Evolutionary conservation across 2,888 invertebrate species (phyloP).

Genomic region (Drosophila silvestris): DNA sequence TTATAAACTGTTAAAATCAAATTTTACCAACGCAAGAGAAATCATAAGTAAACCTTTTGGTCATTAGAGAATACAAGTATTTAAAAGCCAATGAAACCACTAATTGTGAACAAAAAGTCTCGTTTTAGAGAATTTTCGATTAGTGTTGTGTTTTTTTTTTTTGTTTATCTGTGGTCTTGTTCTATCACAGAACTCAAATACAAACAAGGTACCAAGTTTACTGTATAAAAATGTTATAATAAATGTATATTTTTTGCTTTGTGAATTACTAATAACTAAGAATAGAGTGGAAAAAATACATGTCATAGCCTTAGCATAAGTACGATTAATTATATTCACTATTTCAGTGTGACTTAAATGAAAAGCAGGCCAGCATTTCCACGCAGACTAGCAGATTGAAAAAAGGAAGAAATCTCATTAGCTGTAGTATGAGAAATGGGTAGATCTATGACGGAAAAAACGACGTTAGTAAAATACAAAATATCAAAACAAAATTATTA

Average conservation of each 20-base stretch:
- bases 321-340: slow-evolving; percentile 44
- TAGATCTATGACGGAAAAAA: not conserved
- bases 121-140: slow-evolving; percentile 68
- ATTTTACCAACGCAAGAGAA: slow-evolving; percentile 57
- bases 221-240: slow-evolving; percentile 29
- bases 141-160: slow-evolving; percentile 35
- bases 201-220: slow-evolving; percentile 54
- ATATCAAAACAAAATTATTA: slow-evolving; percentile 52
- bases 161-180: slow-evolving; percentile 18
- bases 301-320: slow-evolving; percentile 70
- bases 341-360: slow-evolving; percentile 56
- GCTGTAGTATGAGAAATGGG: slow-evolving; percentile 12
- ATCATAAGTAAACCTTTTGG: slow-evolving; percentile 40
- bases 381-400: slow-evolving; percentile 11
- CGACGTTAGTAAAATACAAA: slow-evolving; percentile 21
- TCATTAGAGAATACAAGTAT: slow-evolving; percentile 31
- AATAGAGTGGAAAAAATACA: slow-evolving; percentile 60
- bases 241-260: slow-evolving; percentile 45
- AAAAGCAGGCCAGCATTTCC: slow-evolving; percentile 14
- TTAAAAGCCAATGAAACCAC: slow-evolving; percentile 44
- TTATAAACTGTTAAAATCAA: slow-evolving; percentile 72
- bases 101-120: slow-evolving; percentile 52
- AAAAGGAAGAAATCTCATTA: slow-evolving; percentile 12
- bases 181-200: slow-evolving; percentile 28
- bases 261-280: slow-evolving; percentile 37